Percentiles rank a stretch among this genome's conserved stretches.
Conservation (phyloP, 2,113 vertebrate genomes). For the Tychaedon coryphoeus region DNA sequence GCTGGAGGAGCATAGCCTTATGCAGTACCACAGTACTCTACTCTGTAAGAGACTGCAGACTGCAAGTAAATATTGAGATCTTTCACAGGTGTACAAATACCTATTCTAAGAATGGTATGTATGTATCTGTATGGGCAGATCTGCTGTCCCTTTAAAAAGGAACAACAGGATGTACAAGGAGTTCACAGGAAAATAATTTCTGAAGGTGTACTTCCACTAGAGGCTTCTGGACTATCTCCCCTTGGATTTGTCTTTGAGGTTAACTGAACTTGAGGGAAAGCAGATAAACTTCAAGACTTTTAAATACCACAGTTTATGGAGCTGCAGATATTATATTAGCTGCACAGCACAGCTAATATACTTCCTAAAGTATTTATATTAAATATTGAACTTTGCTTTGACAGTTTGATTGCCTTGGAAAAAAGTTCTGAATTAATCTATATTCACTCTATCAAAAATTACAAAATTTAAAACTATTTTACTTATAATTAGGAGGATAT, state of each 20-base stretch:
- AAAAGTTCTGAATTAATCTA: neutral
- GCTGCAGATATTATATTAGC: neutral
- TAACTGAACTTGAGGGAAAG: neutral
- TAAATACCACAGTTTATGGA: neutral
- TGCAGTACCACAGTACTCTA: neutral
- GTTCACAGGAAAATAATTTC: neutral
- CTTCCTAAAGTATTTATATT: neutral
- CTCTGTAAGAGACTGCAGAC: neutral
- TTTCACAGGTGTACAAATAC: accelerated
- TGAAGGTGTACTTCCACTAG: neutral
- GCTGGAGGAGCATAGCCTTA: neutral
- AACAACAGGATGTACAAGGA: neutral
- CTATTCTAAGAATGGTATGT: neutral
- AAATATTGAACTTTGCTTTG: neutral
- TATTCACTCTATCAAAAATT: neutral
- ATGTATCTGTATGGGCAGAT: no score
- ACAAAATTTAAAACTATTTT: neutral
- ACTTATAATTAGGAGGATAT: neutral
- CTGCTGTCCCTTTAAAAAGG: neutral
- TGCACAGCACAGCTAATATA: neutral
- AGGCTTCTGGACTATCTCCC: neutral
- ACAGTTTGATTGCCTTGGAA: neutral
- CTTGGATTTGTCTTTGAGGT: neutral
- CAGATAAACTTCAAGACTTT: neutral
- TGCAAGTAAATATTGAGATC: neutral